Conservation (phyloP, 2,888 invertebrate genomes). For the Augochlorella aurata region DNA sequence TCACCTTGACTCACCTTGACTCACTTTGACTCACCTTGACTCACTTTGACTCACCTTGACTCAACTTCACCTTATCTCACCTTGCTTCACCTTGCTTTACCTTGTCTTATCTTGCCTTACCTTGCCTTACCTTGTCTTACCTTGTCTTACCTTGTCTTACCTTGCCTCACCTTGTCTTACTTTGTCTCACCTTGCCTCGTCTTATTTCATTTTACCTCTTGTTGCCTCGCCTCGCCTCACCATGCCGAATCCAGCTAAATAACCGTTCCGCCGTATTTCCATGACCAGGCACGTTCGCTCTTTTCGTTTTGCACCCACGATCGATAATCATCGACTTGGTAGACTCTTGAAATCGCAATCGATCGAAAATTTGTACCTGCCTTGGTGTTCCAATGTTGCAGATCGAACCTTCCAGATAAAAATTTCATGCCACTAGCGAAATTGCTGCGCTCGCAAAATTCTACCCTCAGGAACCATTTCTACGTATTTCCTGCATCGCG, state of each 20-base stretch:
- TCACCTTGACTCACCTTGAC: background rate
- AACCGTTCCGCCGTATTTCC: slow-evolving; percentile 57
- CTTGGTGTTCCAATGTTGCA: background rate
- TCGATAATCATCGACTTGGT: slow-evolving; percentile 29
- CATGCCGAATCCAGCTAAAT: slow-evolving; percentile 57
- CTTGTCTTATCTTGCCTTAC: background rate
- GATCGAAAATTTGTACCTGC: background rate
- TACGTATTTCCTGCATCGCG: background rate
- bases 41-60: no score
- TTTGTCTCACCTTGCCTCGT: no score
- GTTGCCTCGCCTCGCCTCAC: no score
- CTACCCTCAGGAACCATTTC: background rate
- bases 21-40: background rate
- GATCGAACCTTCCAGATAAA: background rate
- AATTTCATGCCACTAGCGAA: background rate
- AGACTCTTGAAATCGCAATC: background rate
- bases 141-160: no score
- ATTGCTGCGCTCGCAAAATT: background rate
- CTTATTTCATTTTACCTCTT: no score
- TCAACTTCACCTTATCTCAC: no score
- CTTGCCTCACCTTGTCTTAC: no score
- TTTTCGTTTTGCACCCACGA: slow-evolving; percentile 9
- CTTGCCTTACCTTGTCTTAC: background rate
- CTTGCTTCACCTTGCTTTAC: no score
- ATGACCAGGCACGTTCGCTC: slow-evolving; percentile 7